phyloP scores from a whole-genome alignment of 2,888 invertebrate species.

The Corythucha ciliata region DNA sequence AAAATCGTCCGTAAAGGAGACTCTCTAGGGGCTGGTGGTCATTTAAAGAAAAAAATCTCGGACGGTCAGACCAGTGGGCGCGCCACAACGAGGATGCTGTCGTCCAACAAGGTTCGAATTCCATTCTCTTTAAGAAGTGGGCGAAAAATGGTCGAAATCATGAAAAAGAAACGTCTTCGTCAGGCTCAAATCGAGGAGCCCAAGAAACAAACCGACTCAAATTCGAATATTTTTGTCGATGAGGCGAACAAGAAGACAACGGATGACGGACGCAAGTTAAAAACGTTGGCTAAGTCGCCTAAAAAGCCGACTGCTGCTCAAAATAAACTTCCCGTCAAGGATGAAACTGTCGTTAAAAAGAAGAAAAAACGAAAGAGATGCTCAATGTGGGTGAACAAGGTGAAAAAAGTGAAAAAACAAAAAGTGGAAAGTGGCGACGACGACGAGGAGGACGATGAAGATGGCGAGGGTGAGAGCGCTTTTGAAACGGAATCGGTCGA shows the following conservation, averaged over 20 bases:
- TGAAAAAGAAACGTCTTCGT: conserved; percentile 17
- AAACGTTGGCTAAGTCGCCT: conserved; percentile 1
- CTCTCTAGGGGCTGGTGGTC: neutral
- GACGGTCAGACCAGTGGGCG: neutral
- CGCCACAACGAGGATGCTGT: conserved; percentile 7
- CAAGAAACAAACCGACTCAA: conserved; percentile 14
- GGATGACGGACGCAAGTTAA: neutral
- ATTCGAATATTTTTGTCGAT: too few relatives aligned
- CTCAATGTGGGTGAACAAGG: conserved; percentile 26
- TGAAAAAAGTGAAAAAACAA: conserved; percentile 16
- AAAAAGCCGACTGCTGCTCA: conserved; percentile 6
- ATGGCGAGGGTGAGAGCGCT: too few relatives aligned
- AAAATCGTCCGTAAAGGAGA: conserved; percentile 14
- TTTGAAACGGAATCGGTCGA: conserved; percentile 4
- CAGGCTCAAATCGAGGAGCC: neutral
- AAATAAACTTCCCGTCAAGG: conserved; percentile 13
- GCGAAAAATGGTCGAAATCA: conserved; percentile 14
- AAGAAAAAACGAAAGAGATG: conserved; percentile 23
- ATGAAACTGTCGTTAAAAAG: conserved; percentile 20
- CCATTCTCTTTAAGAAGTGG: conserved; percentile 22
- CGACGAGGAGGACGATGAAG: conserved; percentile 8
- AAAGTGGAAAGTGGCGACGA: conserved; percentile 11
- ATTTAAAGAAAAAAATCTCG: neutral
- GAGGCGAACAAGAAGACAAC: conserved; percentile 9
- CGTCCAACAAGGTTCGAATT: conserved; percentile 5